Base-by-base conservation (phyloP, 2,888 invertebrate species). In the Hemistola chrysoprasaria region DNA sequence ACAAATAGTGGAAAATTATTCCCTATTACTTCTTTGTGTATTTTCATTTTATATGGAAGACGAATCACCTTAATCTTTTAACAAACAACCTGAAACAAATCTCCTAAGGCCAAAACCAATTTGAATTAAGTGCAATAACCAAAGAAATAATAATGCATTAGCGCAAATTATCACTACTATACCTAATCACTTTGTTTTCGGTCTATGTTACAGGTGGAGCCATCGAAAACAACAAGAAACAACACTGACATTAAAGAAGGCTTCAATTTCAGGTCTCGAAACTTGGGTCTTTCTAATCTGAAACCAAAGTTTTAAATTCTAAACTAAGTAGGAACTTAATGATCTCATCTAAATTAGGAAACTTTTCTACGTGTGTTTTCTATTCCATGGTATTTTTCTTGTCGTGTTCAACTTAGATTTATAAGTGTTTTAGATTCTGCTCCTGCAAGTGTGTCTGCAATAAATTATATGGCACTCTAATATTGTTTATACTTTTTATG, bases 161-260 rank as follows among this genome's bases (percentile, higher is more conserved):
- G n/a, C n/a, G n/a, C n/a, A n/a, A n/a, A n/a, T n/a, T n/a, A n/a
- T n/a, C n/a, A n/a, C n/a, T n/a, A n/a, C n/a, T 5, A 41, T 1
- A 22, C 8, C 22, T n/a, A n/a, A n/a, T n/a, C n/a, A n/a, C n/a
- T n/a, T n/a, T n/a, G n/a, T n/a, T n/a, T n/a, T n/a, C n/a, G n/a
- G n/a, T n/a, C n/a, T n/a, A n/a, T n/a, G n/a, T n/a, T 74, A 31
- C 62, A 88, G 87, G 87, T 88, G 40, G 83, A 80, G 40, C 86
- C 87, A 24, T 74, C 78, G 0, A 88, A 86, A 47, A 34, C 59
- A 1, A 50, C 60, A 0, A 66, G 74, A 37, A 79, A 69, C 46
- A 78, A 78, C 43, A 53, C 64, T 0, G 74, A 68, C 3, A 33
- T 56, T 26, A 63, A 66, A 50, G 50, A 84, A 11, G 74, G 78